Evolutionary conservation across 2,113 vertebrate species (phyloP), one percentile per base, ranked within the genome.

Genomic region (Perca schrenkii): DNA sequence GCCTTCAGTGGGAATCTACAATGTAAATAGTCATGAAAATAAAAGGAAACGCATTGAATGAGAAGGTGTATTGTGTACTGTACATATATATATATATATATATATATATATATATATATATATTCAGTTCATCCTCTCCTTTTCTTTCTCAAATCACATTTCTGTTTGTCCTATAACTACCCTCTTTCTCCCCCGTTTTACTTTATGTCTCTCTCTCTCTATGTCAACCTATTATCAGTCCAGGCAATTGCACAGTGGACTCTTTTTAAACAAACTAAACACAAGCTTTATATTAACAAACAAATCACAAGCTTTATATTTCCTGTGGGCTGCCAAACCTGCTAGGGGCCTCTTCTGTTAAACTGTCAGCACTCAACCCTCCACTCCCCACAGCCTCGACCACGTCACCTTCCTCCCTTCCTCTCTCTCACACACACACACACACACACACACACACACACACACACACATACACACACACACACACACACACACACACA

Each of bases 321-420:
- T 91, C 88, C 85, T 87, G 88, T 83, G 60, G 70, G 63, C 85
- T 87, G 85, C 91, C 86, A 88, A 90, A 86, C 82, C 73, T 88
- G 77, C 77, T n/a, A 52, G 78, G 77, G 85, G 77, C 84, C 86
- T 90, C 74, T 66, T 86, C 77, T 88, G 86, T 93, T 92, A 92
- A 94, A 93, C 88, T 91, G 91, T 92, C 91, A 91, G 77, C 89
- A 90, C 89, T 90, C 79, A 90, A 52, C 49, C 76, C 57, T 84
- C 46, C 81, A 68, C 75, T 88, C 61, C 76, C 75, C n/a, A n/a
- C 63, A 83, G 60, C 50, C 71, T 72, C 16, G 63, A 77, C 54
- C 50, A 61, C 58, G 22, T 76, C 83, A 80, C 77, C 86, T 87
- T 80, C 60, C 67, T 74, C 25, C 50, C 72, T 68, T 58, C 49